phyloP scores from a whole-genome alignment of 2,113 vertebrate species.

The Empidonax alnorum region DNA sequence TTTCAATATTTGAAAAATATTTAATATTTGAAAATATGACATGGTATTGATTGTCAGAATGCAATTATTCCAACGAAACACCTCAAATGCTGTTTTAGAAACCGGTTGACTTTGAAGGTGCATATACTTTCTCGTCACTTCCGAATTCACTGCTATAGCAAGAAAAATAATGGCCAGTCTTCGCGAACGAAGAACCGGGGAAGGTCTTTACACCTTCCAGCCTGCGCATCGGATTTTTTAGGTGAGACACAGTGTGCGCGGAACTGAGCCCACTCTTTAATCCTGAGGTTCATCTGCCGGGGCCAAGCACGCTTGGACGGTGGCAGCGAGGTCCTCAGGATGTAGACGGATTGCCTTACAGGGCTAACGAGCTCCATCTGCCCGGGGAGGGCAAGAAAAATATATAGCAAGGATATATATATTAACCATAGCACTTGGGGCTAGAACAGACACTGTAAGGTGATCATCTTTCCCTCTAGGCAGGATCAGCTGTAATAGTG shows the following conservation, averaged over 20 bases:
- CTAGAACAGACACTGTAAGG: not conserved
- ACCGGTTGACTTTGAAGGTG: not conserved
- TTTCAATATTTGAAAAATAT: not conserved
- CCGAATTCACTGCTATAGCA: not conserved
- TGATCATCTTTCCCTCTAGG: not conserved
- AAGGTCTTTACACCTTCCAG: too few relatives aligned
- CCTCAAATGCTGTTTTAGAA: not conserved
- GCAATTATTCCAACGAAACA: not conserved
- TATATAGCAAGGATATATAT: not conserved
- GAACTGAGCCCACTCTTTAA: too few relatives aligned
- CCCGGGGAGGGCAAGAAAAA: not conserved
- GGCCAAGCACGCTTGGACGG: too few relatives aligned
- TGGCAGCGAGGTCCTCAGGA: too few relatives aligned
- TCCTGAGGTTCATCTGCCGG: too few relatives aligned
- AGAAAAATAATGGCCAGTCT: not conserved
- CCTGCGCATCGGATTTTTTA: too few relatives aligned
- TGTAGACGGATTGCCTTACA: too few relatives aligned
- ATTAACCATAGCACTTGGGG: not conserved
- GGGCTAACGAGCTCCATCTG: too few relatives aligned
- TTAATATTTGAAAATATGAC: not conserved
- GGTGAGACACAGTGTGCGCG: too few relatives aligned
- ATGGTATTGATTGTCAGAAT: not conserved
- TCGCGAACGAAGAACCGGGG: too few relatives aligned
- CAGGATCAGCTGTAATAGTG: not conserved
- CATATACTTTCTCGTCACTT: not conserved